Conservation (phyloP, 2,888 invertebrate genomes). For the Amphimallon solstitiale region DNA sequence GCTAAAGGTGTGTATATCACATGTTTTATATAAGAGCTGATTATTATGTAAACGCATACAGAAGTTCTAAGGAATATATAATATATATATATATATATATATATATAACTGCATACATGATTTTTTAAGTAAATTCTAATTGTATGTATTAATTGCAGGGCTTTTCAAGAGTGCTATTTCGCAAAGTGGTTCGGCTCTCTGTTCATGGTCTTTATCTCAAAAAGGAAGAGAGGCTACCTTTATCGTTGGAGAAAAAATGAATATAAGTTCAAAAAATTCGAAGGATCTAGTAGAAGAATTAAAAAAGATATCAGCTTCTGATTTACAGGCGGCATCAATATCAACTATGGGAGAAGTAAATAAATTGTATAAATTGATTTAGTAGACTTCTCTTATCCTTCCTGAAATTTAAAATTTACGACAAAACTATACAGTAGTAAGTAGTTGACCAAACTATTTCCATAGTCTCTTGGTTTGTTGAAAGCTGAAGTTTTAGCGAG, state of each 20-base stretch:
- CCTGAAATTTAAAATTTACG: too few relatives aligned
- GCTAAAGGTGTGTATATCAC: conserved; percentile 19
- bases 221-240: conserved; percentile 42
- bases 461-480: too few relatives aligned
- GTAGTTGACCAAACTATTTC: too few relatives aligned
- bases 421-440: too few relatives aligned
- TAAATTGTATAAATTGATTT: not conserved
- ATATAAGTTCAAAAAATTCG: conserved; percentile 23
- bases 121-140: not conserved
- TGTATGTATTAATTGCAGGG: conserved; percentile 2
- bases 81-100: too few relatives aligned
- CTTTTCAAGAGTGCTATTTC: conserved; percentile 36
- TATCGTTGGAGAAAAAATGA: conserved; percentile 39
- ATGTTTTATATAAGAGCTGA: not conserved
- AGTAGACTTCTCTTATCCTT: too few relatives aligned
- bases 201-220: conserved; percentile 39
- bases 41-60: too few relatives aligned
- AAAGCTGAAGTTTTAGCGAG: too few relatives aligned
- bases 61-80: too few relatives aligned
- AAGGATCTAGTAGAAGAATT: conserved; percentile 43
- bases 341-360: conserved; percentile 6
- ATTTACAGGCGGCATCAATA: conserved; percentile 7
- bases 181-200: conserved; percentile 35
- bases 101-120: too few relatives aligned
- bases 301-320: conserved; percentile 40